These are phyloP conservation scores for Wiebesia pumilae DNA, from an alignment of 1,140 invertebrate genomes.

Conservation along the genomic window DNA sequence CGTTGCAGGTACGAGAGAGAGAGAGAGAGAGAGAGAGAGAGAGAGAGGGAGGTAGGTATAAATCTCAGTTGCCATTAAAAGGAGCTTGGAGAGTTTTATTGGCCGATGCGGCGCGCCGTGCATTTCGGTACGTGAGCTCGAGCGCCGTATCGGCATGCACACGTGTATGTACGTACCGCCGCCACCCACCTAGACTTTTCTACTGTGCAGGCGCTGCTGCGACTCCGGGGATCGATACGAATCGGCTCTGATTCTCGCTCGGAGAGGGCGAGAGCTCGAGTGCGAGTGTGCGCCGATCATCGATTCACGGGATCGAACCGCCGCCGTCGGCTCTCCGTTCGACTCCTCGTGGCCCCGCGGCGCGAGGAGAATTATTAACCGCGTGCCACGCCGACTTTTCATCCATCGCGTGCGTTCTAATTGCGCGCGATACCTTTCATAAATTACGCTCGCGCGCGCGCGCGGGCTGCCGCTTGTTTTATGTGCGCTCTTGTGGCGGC, in stretches of 20 bases:
- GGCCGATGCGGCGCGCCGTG: slow-evolving; percentile 7
- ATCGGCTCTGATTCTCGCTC: slow-evolving; percentile 32
- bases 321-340: no score
- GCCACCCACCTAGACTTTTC: slow-evolving; percentile 36
- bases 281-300: slow-evolving; percentile 19
- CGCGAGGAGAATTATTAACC: slow-evolving; percentile 1
- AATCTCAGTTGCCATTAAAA: slow-evolving; percentile 54
- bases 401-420: slow-evolving; percentile 52
- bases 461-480: slow-evolving; percentile 12
- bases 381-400: slow-evolving; percentile 27
- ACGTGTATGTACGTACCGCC: neutral
- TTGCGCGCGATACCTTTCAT: slow-evolving; percentile 45
- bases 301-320: slow-evolving; percentile 37
- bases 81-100: slow-evolving; percentile 47
- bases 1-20: neutral
- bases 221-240: slow-evolving; percentile 38
- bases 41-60: slow-evolving; percentile 24
- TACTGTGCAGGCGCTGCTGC: neutral
- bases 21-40: slow-evolving; percentile 1
- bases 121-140: slow-evolving; percentile 12
- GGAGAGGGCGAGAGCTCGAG: slow-evolving; percentile 16
- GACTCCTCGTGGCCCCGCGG: neutral
- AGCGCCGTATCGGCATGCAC: neutral
- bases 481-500: neutral
- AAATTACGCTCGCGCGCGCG: slow-evolving; percentile 23